A percentile compares a stretch with the other conserved stretches of the same genome.
phyloP scores from a whole-genome alignment of 2,113 vertebrate genomes.

The Perca schrenkii region DNA sequence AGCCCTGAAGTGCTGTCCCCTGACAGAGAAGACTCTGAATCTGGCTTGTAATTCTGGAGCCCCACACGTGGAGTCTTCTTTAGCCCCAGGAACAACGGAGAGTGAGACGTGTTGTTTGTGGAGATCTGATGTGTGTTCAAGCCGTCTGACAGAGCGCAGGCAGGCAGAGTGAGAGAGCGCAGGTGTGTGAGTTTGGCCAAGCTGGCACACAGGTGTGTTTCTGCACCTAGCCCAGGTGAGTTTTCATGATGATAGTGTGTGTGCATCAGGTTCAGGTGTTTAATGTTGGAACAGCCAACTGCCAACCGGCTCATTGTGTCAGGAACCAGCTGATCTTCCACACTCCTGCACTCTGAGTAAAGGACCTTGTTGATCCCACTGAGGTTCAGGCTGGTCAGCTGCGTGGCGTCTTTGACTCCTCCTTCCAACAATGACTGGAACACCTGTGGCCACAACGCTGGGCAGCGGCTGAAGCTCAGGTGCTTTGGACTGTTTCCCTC shows the following conservation, averaged over 20 bases:
- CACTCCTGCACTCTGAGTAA: conserved; percentile 85
- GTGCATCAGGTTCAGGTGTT: conserved; percentile 93
- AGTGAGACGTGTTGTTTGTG: conserved; percentile 53
- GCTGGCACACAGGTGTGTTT: conserved; percentile 89
- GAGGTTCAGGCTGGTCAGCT: conserved; percentile 92
- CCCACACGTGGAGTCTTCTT: conserved; percentile 92
- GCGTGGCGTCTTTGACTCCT: conserved; percentile 85
- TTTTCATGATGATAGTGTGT: conserved; percentile 92
- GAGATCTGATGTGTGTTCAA: conserved; percentile 51
- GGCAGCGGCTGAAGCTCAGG: conserved; percentile 94
- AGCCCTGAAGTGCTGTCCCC: conserved; percentile 83
- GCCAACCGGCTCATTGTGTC: conserved; percentile 88
- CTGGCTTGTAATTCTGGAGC: conserved; percentile 79
- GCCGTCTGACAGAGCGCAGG: conserved; percentile 89
- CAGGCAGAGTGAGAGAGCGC: conserved; percentile 90
- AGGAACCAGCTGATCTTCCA: conserved; percentile 91
- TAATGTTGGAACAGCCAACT: conserved; percentile 86
- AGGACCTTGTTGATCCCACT: conserved; percentile 91
- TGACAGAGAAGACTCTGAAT: conserved; percentile 64
- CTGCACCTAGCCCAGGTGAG: conserved; percentile 80
- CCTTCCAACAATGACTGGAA: conserved; percentile 89
- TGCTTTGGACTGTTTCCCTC: conserved; percentile 92
- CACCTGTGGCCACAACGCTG: conserved; percentile 88
- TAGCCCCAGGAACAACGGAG: conserved; percentile 82
- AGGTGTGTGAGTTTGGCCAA: conserved; percentile 87